Conservation (phyloP, 1,140 invertebrate species). For the Stegodyphus mimosarum region DNA sequence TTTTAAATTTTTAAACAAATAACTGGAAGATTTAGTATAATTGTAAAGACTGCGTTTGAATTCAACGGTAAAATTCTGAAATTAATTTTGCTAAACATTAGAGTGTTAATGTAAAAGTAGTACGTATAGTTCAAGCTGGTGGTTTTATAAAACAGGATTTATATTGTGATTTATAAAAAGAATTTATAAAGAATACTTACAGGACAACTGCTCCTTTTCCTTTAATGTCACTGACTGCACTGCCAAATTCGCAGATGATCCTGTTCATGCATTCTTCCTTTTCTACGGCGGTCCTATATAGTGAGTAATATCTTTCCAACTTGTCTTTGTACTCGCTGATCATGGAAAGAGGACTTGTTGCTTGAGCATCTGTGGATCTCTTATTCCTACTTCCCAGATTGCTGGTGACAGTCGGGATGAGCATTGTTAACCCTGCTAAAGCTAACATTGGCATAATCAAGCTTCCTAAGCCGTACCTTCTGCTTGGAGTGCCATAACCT, state of each 20-base stretch:
- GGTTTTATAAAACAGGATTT: too few species aligned
- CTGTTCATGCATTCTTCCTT: constrained; percentile 66
- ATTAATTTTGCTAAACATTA: too few species aligned
- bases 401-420: constrained; percentile 65
- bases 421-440: constrained; percentile 63
- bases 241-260: constrained; percentile 65
- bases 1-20: too few species aligned
- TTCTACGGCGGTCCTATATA: constrained; percentile 64
- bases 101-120: too few species aligned
- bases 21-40: too few species aligned
- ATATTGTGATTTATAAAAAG: too few species aligned
- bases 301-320: constrained; percentile 63
- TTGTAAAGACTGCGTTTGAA: too few species aligned
- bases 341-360: constrained; percentile 18
- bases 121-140: too few species aligned
- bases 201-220: constrained; percentile 64
- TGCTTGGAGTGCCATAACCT: constrained; percentile 37
- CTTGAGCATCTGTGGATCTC: constrained; percentile 22
- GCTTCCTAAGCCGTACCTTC: constrained; percentile 63
- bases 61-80: too few species aligned
- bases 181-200: constrained; percentile 61
- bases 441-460: constrained; percentile 65
- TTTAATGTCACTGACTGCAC: constrained; percentile 64
- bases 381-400: constrained; percentile 53
- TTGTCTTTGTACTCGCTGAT: constrained; percentile 63